Conservation (phyloP, 2,797 vertebrate species). For the Acipenser ruthenus region DNA sequence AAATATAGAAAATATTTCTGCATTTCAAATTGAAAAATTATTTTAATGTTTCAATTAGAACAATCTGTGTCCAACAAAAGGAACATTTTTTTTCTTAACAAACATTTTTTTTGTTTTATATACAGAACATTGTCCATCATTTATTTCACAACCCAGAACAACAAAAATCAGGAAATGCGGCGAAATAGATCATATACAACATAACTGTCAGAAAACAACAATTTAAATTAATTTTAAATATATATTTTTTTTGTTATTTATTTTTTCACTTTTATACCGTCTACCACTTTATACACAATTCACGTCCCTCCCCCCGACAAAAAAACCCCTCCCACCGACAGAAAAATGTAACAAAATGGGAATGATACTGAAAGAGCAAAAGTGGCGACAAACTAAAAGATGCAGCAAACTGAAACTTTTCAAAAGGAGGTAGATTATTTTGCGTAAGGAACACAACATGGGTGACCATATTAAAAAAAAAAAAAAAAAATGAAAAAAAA, state of each 20-base stretch:
- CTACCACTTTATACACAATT: conserved; percentile 71
- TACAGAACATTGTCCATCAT: conserved; percentile 43
- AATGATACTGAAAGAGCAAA: conserved; percentile 57
- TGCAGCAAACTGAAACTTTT: conserved; percentile 59
- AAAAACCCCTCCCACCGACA: conserved; percentile 52
- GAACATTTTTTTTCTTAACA: conserved; percentile 38
- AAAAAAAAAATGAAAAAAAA: conserved; percentile 27
- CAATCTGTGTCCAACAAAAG: conserved; percentile 48
- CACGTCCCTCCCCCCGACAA: conserved; percentile 36
- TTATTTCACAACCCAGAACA: conserved; percentile 42
- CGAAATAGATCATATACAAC: conserved; percentile 71
- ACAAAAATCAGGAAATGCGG: conserved; percentile 53
- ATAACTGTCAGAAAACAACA: conserved; percentile 73
- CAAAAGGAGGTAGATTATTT: conserved; percentile 69
- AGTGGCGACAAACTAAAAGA: conserved; percentile 58
- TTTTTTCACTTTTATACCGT: conserved; percentile 56
- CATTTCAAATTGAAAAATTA: conserved; percentile 43
- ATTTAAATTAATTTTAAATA: conserved; percentile 91
- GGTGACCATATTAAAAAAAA: too few species aligned
- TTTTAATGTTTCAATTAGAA: conserved; percentile 60
- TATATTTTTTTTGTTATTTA: conserved; percentile 33
- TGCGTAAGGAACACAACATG: conserved; percentile 36
- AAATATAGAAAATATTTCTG: conserved; percentile 15
- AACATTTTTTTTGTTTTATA: conserved; percentile 36
- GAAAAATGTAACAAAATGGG: conserved; percentile 66